Base-by-base conservation (phyloP, 2,113 vertebrate genomes). In the Odocoileus virginianus region DNA sequence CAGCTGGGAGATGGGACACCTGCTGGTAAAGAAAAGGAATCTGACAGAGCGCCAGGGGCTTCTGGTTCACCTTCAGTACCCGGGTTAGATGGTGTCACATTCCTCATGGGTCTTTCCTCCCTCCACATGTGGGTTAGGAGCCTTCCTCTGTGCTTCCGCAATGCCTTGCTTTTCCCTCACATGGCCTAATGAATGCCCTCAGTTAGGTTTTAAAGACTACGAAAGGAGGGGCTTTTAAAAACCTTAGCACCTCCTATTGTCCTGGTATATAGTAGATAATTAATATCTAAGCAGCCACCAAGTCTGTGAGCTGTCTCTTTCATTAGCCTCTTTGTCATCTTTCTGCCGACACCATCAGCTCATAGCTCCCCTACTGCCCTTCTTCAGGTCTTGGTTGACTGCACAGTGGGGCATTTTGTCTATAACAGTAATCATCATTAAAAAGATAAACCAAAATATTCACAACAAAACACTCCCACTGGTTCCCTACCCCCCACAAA, bases 371-470 rank as follows among this genome's bases (percentile, higher is more conserved):
- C 23, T 27, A 21, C 78, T 85, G 12, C 60, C 12, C 23, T 83
- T 91, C 61, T 96, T 87, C 92, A 81, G 27, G 17, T 90, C 64
- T 97, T 33, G 84, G 19, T 60, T 94, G 25, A 93, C 2, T 94
- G 61, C 71, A 94, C 54, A 36, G 0, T 94, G n/a, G 30, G 30
- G 43, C 17, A 43, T n/a, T 94, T 74, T 91, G 1, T 64, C 28
- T 88, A 3, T 74, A 88, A 67, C 45, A 88, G 23, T 21, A 82
- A 88, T 85, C 11, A 89, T 84, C 30, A n/a, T 85, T 83, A 97
- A 91, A 97, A 90, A 85, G 10, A 43, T 94, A 97, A 93, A 7
- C 52, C 45, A 87, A 54, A 21, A 27, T 94, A 8, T 79, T 52
- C 21, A 74, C 23, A 83, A 91, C 13, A 85, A 92, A 86, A 89